Evolutionary conservation across 1,140 invertebrate genomes (phyloP).

Genomic region (Lepidurus packardi): DNA sequence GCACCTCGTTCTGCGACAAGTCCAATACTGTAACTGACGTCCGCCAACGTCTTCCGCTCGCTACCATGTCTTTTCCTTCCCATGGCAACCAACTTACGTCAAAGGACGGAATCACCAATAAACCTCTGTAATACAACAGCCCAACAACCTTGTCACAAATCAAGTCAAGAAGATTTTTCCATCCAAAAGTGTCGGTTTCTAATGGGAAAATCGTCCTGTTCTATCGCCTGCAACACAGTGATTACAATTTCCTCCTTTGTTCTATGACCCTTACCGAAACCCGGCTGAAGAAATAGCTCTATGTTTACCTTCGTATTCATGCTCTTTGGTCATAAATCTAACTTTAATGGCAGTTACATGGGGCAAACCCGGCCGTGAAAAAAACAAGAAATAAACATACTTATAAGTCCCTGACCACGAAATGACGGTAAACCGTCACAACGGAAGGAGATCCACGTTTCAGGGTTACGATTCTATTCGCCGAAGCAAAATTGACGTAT

Average conservation of each 20-base stretch:
- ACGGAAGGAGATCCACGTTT: neutral
- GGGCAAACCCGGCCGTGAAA: neutral
- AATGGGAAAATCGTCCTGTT: no score
- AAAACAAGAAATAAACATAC: neutral
- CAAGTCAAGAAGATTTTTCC: neutral
- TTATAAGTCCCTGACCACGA: neutral
- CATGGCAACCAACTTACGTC: constrained; percentile 21
- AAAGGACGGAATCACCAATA: constrained; percentile 3
- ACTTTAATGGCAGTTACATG: no score
- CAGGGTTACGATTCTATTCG: neutral
- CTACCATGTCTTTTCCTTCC: constrained; percentile 6
- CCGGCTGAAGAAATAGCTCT: no score
- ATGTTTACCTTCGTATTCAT: no score
- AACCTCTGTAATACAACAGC: neutral
- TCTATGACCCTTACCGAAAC: no score
- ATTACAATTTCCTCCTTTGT: no score
- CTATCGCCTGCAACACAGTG: no score
- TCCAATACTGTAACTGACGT: constrained; percentile 14
- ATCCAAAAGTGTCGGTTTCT: no score
- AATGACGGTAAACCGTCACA: neutral
- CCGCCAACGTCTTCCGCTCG: constrained; percentile 20
- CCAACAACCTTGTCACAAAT: neutral
- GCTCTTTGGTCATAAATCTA: no score
- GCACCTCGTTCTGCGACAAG: neutral
- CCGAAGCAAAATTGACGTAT: no score